These are phyloP conservation scores for Catajapyx aquilonaris DNA, from an alignment of 1,140 invertebrate genomes.

Conservation along the genomic window DNA sequence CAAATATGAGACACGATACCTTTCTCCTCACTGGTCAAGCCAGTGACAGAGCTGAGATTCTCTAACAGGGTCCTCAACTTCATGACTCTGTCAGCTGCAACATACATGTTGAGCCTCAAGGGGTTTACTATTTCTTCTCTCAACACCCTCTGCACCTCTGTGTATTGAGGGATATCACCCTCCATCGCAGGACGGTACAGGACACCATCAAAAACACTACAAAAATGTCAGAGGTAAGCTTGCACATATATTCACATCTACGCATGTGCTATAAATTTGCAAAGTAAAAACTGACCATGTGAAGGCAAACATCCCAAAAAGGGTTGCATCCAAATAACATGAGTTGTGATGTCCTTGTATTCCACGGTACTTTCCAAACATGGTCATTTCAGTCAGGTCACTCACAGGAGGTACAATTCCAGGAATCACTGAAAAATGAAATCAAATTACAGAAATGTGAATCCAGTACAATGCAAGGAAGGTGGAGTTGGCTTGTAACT, in stretches of 20 bases:
- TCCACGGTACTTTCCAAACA: conserved; percentile 58
- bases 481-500: too few species aligned
- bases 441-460: too few species aligned
- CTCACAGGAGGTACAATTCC: too few species aligned
- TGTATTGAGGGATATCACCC: conserved; percentile 63
- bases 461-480: too few species aligned
- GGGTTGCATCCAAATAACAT: conserved; percentile 88
- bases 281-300: conserved; percentile 39
- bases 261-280: too few species aligned
- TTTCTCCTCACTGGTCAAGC: conserved; percentile 79
- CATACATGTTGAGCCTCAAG: conserved; percentile 67
- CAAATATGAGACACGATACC: conserved; percentile 22
- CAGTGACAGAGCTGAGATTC: conserved; percentile 67
- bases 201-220: conserved; percentile 66
- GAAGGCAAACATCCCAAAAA: conserved; percentile 94
- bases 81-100: conserved; percentile 87
- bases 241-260: too few species aligned
- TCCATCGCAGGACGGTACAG: conserved; percentile 48
- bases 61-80: conserved; percentile 72
- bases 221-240: too few species aligned
- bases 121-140: conserved; percentile 93
- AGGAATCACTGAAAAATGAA: too few species aligned
- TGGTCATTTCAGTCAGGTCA: conserved; percentile 15
- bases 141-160: conserved; percentile 69
- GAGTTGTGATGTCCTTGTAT: conserved; percentile 97